phyloP scores from a whole-genome alignment of 2,888 invertebrate genomes.

The Thecocarcelia acutangulata region DNA sequence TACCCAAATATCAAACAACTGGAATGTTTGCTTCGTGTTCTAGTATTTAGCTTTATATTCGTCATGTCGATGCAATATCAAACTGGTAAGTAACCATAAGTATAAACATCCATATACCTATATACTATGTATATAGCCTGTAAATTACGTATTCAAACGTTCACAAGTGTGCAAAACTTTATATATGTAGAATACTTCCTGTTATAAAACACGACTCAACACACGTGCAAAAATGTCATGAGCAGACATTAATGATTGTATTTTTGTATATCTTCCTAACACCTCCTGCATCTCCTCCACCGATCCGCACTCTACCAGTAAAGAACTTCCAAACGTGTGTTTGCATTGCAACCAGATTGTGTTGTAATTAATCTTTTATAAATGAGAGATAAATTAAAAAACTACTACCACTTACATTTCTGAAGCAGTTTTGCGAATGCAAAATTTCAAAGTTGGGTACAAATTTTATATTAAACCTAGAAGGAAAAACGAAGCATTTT shows the following conservation, averaged over 20 bases:
- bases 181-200: background rate
- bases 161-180: background rate
- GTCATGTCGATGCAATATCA: conserved; percentile 69
- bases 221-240: conserved; percentile 9
- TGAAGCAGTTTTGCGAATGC: background rate
- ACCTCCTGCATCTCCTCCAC: background rate
- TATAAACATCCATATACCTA: conserved; percentile 1
- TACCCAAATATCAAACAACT: conserved; percentile 56
- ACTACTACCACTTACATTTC: conserved; percentile 9
- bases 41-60: conserved; percentile 68
- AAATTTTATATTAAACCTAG: background rate
- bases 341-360: conserved; percentile 17
- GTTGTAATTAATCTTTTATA: conserved; percentile 45
- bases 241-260: background rate
- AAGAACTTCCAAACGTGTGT: background rate
- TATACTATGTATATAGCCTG: background rate
- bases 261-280: background rate
- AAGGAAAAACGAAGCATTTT: too few relatives aligned
- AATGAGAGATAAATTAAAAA: conserved; percentile 5
- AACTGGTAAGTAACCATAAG: conserved; percentile 71
- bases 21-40: conserved; percentile 59
- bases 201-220: background rate
- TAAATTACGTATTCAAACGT: background rate
- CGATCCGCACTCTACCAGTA: background rate
- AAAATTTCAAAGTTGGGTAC: background rate